Evolutionary conservation across 2,888 invertebrate genomes (phyloP), one percentile per base, ranked within the genome.

Genomic region (Stenurella melanura): DNA sequence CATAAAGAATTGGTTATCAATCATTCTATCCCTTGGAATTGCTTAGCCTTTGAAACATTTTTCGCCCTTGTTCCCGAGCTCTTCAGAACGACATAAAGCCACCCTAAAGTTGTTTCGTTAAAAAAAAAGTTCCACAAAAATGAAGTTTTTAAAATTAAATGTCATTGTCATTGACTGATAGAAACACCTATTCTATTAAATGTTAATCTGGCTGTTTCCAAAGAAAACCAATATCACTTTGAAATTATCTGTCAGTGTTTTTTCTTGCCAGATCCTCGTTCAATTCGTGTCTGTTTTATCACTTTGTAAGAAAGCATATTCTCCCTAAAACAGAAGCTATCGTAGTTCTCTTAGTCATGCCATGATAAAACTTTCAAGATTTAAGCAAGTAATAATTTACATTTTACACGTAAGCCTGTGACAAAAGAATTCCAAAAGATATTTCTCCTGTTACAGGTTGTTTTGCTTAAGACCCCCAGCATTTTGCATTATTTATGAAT

Each of bases 401-500:
- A 26, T 54, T 54, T 26, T 17, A 17, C 54, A 21, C 15, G 21
- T 67, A 42, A 30, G 18, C 21, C 64, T n/a, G 17, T 17, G 18
- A 50, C 54, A 50, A 54, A 67, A 67, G 67, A 67, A 67, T 21
- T 21, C 50, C 21, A 26, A 12, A 66, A 66, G 66, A 66, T 19
- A 26, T 67, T 21, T 67, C 54, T 67, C 67, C n/a, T 56, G 67
- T 54, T 54, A 56, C 67, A 67, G 50, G 54, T 67, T 67, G 67
- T 54, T 67, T 26, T 67, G 67, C 54, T 15, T n/a, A n/a, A 12
- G 18, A 58, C 19, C 19, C 58, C 21, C 58, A 21, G 17, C 26
- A 54, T 12, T 74, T 69, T 74, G 69, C 68, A 74, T 74, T 79
- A 79, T 79, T 77, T 75, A 77, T 75, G 75, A 73, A 73, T 77